Base-by-base conservation (phyloP, 1,140 invertebrate species). In the Pristionchus pacificus region DNA sequence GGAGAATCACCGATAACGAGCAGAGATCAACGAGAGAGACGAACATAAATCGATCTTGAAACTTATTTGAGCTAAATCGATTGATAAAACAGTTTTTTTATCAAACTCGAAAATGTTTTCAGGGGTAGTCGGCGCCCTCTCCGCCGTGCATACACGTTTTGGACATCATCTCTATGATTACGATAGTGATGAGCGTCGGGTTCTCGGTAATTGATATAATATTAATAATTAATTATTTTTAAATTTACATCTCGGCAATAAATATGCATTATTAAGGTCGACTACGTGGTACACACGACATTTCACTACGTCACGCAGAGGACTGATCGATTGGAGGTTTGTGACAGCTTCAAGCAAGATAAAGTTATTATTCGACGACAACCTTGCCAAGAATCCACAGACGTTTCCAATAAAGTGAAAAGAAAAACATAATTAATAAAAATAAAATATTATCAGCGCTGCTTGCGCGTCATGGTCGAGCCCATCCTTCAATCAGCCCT, bases 121-220 rank as follows among this genome's bases (percentile, higher is more conserved):
- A 49, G 38, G 79, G 32, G 79, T 80, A 27, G 74, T 80, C 29
- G 79, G 74, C 2, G 78, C 67, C 2, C 63, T 80, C 32, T 76
- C 79, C 13, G 76, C 74, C 32, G 61, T 58, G 13, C 69, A 68
- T 13, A 81, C 80, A 14, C 73, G 79, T 15, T 61, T n/a, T 80
- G 24, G 79, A 80, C 58, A 80, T 80, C 28, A 79, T 80, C 14
- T 78, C 79, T 14, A 80, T 80, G 78, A 79, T 80, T 49, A 80
- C 78, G 57, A 80, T 81, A 24, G 76, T 80, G 2, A 80, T 80
- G 79, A 77, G 75, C 24, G 72, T 80, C n/a, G 80, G 80, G 24
- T 78, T 78, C 60, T 76, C 1, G 29, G 25, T 61, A 14, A n/a
- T n/a, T n/a, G n/a, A n/a, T n/a, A n/a, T n/a, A n/a, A n/a, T n/a